Evolutionary conservation across 2,888 invertebrate species (phyloP).

Genomic region (Thereva unica): DNA sequence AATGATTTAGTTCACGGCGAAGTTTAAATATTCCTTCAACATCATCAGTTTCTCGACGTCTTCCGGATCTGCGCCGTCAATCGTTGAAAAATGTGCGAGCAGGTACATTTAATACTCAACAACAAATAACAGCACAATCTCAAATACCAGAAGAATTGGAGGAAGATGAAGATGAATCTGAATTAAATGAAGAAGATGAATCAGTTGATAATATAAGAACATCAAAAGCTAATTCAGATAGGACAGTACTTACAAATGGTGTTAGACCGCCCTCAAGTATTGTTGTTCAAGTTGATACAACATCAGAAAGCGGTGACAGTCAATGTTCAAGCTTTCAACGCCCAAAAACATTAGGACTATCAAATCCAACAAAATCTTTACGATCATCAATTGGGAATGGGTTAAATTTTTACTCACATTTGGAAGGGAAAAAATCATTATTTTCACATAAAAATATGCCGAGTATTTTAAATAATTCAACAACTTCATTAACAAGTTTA

Average conservation of each 20-base stretch:
- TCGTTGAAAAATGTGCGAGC: constrained; percentile 44
- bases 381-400: constrained; percentile 48
- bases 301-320: constrained; percentile 50
- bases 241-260: constrained; percentile 34
- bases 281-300: constrained; percentile 42
- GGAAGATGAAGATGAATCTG: constrained; percentile 6
- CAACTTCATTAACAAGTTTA: constrained; percentile 54
- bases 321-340: constrained; percentile 43
- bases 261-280: constrained; percentile 24
- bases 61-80: constrained; percentile 48
- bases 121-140: constrained; percentile 43
- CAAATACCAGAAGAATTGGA: constrained; percentile 17
- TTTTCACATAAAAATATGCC: constrained; percentile 49
- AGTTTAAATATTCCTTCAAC: constrained; percentile 51
- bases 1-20: constrained; percentile 49
- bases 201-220: constrained; percentile 31
- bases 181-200: constrained; percentile 39
- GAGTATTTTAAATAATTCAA: constrained; percentile 53
- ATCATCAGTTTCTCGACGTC: constrained; percentile 40
- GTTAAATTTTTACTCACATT: constrained; percentile 54
- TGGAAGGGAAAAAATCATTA: constrained; percentile 56
- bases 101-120: constrained; percentile 22
- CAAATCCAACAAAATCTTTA: constrained; percentile 28
- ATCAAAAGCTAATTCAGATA: constrained; percentile 2
- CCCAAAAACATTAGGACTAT: constrained; percentile 43